These are phyloP conservation scores for Cinclus cinclus DNA, from an alignment of 2,113 vertebrate genomes.

Conservation along the genomic window DNA sequence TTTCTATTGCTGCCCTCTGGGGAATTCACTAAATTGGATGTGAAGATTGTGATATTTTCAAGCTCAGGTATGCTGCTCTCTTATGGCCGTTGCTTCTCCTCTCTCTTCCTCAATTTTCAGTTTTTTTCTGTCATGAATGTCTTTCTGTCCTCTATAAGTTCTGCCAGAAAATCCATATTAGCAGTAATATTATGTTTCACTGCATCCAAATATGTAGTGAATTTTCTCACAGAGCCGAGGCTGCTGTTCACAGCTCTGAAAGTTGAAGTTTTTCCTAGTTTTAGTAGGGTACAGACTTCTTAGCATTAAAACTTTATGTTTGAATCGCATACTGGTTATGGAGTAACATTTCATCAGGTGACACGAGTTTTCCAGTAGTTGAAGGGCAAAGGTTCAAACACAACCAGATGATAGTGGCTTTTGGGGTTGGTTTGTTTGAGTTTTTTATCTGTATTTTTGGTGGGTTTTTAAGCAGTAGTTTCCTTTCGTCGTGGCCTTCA, in stretches of 20 bases:
- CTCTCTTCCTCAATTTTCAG: neutral
- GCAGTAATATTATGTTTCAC: neutral
- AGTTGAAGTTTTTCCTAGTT: neutral
- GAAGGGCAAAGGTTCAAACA: neutral
- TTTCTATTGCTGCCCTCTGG: neutral
- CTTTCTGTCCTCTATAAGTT: neutral
- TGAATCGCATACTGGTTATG: neutral
- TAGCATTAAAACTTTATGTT: neutral
- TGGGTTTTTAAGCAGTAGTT: neutral
- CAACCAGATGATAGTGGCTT: fast-evolving
- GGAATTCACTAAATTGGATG: neutral
- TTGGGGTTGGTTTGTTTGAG: neutral
- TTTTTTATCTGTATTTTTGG: neutral
- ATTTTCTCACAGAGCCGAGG: neutral
- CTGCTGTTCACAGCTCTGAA: neutral
- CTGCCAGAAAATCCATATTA: neutral
- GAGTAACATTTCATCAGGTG: neutral
- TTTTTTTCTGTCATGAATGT: neutral
- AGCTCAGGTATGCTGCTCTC: neutral
- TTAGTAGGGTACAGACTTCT: neutral
- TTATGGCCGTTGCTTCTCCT: neutral
- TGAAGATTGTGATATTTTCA: neutral
- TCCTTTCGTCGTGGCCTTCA: neutral
- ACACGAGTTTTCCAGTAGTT: neutral
- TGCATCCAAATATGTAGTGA: neutral